phyloP scores from a whole-genome alignment of 2,888 invertebrate genomes.

The Spodoptera littoralis region DNA sequence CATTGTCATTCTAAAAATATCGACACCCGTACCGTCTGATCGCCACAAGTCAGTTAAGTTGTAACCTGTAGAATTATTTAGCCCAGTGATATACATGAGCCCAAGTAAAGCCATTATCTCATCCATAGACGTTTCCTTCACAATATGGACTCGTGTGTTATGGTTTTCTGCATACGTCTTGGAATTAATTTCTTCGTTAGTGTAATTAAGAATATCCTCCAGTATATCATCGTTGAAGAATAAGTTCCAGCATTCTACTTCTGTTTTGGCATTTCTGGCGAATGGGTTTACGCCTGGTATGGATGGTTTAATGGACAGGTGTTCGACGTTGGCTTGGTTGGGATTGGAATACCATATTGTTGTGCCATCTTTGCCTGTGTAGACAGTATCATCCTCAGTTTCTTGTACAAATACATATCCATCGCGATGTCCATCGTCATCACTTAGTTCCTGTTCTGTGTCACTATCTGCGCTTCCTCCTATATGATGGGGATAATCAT shows the following conservation, averaged over 20 bases:
- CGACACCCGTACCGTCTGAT: conserved; percentile 38
- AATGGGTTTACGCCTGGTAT: conserved; percentile 2
- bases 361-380: conserved; percentile 17
- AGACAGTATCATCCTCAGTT: conserved; percentile 7
- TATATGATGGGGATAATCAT: neutral
- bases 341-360: conserved; percentile 15
- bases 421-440: conserved; percentile 10
- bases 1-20: conserved; percentile 43
- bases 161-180: conserved; percentile 8
- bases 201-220: conserved; percentile 19
- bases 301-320: neutral
- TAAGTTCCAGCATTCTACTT: conserved; percentile 31
- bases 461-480: conserved; percentile 8
- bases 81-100: conserved; percentile 35
- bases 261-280: conserved; percentile 28
- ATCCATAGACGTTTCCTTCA: conserved; percentile 23
- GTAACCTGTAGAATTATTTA: conserved; percentile 22
- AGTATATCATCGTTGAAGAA: conserved; percentile 24
- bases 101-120: conserved; percentile 34
- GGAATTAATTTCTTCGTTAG: conserved; percentile 23
- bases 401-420: neutral
- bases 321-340: neutral
- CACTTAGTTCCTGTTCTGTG: conserved; percentile 26
- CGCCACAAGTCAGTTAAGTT: conserved; percentile 42
- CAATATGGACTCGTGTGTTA: conserved; percentile 4